A percentile compares a stretch with the other conserved stretches of the same genome.
Conservation (phyloP, 2,113 vertebrate species). For the Dromiciops gliroides region DNA sequence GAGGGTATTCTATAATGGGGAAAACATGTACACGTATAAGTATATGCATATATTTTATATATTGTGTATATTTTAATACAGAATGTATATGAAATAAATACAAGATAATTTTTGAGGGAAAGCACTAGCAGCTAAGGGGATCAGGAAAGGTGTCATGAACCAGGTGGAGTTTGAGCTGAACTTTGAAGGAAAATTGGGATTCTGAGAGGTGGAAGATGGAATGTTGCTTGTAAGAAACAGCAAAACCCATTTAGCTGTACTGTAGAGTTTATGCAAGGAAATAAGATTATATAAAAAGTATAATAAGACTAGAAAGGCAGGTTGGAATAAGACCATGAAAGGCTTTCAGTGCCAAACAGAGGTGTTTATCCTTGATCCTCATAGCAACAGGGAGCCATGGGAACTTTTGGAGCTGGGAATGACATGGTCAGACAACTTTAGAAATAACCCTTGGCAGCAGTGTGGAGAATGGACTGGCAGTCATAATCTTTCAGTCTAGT, state of each 20-base stretch:
- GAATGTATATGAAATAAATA: neutral
- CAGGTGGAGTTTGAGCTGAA: neutral
- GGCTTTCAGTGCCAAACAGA: too few species aligned
- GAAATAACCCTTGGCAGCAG: neutral
- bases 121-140: neutral
- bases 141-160: neutral
- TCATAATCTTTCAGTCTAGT: conserved; percentile 7
- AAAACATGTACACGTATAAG: neutral
- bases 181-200: neutral
- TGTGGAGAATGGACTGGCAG: neutral
- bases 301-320: too few species aligned
- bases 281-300: too few species aligned
- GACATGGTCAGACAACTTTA: neutral
- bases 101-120: neutral
- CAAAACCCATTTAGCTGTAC: too few species aligned
- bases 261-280: too few species aligned
- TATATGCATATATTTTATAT: neutral
- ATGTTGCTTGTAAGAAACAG: neutral
- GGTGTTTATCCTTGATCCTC: too few species aligned
- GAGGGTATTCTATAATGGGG: neutral
- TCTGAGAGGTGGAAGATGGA: neutral
- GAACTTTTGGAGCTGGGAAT: neutral
- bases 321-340: too few species aligned
- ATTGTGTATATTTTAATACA: neutral
- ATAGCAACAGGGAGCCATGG: too few species aligned